These are phyloP conservation scores for Hystrix cristata DNA, from an alignment of 2,113 vertebrate species.

Conservation along the genomic window DNA sequence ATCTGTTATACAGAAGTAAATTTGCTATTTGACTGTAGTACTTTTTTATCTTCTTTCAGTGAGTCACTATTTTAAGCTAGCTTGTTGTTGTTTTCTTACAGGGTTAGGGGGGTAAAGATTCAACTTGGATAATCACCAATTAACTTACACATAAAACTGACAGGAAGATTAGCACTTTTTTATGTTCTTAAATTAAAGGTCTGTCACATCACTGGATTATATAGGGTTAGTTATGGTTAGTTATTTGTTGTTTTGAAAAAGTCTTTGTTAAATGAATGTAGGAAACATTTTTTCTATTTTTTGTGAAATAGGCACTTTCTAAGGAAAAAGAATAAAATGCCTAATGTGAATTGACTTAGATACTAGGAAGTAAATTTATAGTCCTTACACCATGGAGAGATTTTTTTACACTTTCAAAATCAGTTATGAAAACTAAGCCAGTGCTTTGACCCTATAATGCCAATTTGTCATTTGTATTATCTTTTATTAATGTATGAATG, in stretches of 20 bases:
- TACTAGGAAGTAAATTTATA: neutral
- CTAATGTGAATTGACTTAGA: neutral
- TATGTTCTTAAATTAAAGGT: neutral
- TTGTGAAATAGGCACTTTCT: neutral
- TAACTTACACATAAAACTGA: neutral
- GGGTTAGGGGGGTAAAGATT: neutral
- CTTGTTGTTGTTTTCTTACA: neutral
- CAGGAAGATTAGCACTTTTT: neutral
- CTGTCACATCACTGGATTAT: neutral
- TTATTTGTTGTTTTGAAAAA: constrained; percentile 41
- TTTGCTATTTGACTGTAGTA: neutral
- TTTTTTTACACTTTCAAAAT: neutral
- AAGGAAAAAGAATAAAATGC: neutral
- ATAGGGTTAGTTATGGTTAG: neutral
- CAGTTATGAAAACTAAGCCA: neutral
- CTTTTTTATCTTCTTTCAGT: neutral
- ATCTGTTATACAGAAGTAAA: neutral
- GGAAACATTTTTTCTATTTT: neutral
- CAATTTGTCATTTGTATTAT: constrained; percentile 12
- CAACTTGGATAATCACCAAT: neutral
- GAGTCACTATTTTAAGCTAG: neutral
- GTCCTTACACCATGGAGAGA: neutral
- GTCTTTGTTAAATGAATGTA: neutral
- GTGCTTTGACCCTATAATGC: neutral
- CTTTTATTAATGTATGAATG: constrained; percentile 33